Percentiles rank a stretch among this genome's conserved stretches.
These are phyloP conservation scores for Forficula auricularia DNA, from an alignment of 1,140 invertebrate species.

Conservation along the genomic window DNA sequence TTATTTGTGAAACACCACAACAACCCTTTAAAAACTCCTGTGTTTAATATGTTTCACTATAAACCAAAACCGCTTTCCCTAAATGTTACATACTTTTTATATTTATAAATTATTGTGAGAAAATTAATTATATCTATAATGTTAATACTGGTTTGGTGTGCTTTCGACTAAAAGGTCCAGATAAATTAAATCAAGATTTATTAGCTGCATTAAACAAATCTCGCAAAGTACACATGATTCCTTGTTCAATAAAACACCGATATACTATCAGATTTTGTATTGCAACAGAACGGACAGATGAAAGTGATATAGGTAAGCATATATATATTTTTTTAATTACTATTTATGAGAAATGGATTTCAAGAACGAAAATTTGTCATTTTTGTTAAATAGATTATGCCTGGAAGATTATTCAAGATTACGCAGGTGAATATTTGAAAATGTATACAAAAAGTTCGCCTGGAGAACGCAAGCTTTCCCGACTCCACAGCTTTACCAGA, in stretches of 20 bases:
- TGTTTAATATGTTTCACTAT: no score
- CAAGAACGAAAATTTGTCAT: constrained; percentile 3
- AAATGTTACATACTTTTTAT: no score
- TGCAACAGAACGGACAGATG: constrained; percentile 55
- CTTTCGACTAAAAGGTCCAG: constrained; percentile 47
- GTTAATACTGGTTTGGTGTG: constrained; percentile 41
- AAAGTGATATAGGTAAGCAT: constrained; percentile 45
- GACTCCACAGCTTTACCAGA: constrained; percentile 46
- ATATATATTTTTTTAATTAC: neutral
- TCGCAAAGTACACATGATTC: constrained; percentile 79
- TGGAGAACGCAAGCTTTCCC: constrained; percentile 34
- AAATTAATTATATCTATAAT: neutral
- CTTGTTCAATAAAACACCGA: constrained; percentile 49
- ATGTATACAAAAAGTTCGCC: constrained; percentile 28
- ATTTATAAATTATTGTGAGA: neutral
- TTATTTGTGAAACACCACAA: no score
- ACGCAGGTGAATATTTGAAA: constrained; percentile 43
- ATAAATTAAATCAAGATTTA: constrained; percentile 62
- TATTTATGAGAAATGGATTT: neutral
- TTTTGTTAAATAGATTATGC: constrained; percentile 36
- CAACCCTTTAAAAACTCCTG: no score
- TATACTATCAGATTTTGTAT: constrained; percentile 74
- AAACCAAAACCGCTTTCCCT: no score
- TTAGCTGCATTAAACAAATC: constrained; percentile 72
- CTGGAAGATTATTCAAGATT: constrained; percentile 48